Percentiles rank a stretch among this genome's conserved stretches.
Conservation (phyloP, 1,140 invertebrate genomes). For the Ips nitidus region DNA sequence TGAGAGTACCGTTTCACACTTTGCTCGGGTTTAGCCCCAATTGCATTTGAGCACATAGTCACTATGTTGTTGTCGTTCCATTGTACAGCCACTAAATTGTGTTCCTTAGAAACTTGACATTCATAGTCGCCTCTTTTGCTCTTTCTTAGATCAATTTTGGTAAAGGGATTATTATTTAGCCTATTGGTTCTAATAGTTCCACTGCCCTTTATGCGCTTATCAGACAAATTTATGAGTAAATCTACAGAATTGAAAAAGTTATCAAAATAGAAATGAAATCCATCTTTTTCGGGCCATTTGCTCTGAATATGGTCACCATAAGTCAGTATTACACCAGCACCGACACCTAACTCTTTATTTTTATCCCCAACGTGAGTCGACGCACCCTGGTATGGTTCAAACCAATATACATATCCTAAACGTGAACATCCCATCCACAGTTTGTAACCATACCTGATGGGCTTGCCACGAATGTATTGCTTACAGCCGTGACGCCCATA, state of each 20-base stretch:
- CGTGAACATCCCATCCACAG: slow-evolving; percentile 16
- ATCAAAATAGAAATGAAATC: slow-evolving; percentile 21
- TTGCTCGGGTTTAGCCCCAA: background rate
- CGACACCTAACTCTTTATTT: slow-evolving; percentile 25
- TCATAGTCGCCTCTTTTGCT: background rate
- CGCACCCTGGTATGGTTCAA: slow-evolving; percentile 1
- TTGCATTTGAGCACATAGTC: background rate
- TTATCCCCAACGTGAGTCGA: slow-evolving; percentile 8
- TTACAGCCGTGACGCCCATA: slow-evolving; percentile 40
- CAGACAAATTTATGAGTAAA: slow-evolving; percentile 2
- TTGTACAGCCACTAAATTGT: background rate
- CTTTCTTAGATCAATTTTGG: slow-evolving; percentile 12
- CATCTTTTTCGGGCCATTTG: background rate
- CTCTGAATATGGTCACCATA: background rate
- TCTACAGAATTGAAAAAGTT: slow-evolving; percentile 20
- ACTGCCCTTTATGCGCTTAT: background rate
- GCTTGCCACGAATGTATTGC: slow-evolving; percentile 38
- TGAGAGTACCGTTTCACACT: slow-evolving; percentile 3
- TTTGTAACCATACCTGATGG: slow-evolving; percentile 37
- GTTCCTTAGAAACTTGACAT: background rate
- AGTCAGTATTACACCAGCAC: slow-evolving; percentile 23
- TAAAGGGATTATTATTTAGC: slow-evolving; percentile 4
- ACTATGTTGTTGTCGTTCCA: slow-evolving; percentile 18
- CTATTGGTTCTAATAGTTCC: slow-evolving; percentile 15
- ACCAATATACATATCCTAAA: background rate